Evolutionary conservation across 1,140 invertebrate genomes (phyloP).

Genomic region (Magallana ariakensis): DNA sequence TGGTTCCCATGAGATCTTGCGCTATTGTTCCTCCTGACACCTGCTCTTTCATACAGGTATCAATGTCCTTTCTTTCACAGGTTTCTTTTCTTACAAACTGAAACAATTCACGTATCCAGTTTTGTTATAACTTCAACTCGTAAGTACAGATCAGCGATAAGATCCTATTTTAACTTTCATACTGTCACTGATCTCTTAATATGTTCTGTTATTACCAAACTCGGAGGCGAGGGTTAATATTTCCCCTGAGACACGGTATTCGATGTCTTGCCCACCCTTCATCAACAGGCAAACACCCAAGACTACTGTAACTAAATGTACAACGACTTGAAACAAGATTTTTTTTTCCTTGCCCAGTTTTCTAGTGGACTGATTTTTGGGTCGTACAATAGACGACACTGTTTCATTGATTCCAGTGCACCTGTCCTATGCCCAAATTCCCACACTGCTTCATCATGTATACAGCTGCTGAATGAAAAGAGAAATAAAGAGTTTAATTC

Average conservation of each 20-base stretch:
- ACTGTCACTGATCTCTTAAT: constrained; percentile 23
- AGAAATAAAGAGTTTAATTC: background rate
- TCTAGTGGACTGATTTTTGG: background rate
- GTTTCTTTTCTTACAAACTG: background rate
- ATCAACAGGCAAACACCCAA: constrained; percentile 1
- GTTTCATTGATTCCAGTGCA: background rate
- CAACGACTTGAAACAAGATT: background rate
- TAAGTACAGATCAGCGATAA: constrained; percentile 23
- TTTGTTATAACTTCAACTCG: background rate
- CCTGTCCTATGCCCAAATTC: constrained; percentile 6
- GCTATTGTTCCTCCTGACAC: constrained; percentile 3
- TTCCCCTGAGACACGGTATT: background rate
- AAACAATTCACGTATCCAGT: background rate
- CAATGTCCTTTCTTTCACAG: background rate
- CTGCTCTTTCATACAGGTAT: background rate
- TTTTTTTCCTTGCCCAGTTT: background rate
- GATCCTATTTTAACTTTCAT: constrained; percentile 21
- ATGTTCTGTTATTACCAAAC: constrained; percentile 18
- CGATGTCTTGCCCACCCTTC: constrained; percentile 11
- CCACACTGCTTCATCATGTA: constrained; percentile 12
- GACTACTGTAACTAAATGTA: background rate
- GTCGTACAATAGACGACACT: background rate
- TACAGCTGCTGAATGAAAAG: constrained; percentile 11
- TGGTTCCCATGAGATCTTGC: constrained; percentile 4
- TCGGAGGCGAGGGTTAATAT: background rate